Percentiles rank a stretch among this genome's conserved stretches.
Conservation (phyloP, 2,888 invertebrate genomes). For the Drosophila kanekoi region DNA sequence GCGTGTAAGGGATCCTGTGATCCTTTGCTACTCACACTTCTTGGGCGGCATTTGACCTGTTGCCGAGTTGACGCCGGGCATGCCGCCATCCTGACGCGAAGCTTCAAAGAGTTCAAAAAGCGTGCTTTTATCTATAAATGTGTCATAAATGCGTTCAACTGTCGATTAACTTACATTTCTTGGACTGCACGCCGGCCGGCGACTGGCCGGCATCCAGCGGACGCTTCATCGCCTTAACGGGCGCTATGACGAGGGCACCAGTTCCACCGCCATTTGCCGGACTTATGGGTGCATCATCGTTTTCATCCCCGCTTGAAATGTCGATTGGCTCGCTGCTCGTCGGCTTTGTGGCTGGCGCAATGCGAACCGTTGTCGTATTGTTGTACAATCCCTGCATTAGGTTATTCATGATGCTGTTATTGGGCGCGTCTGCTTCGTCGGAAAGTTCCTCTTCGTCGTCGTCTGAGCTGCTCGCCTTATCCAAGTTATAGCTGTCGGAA, state of each 20-base stretch:
- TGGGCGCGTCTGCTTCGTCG: conserved; percentile 43
- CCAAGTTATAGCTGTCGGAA: conserved; percentile 89
- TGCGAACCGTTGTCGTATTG: conserved; percentile 67
- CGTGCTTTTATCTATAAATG: conserved; percentile 31
- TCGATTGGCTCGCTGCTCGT: conserved; percentile 88
- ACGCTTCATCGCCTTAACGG: conserved; percentile 40
- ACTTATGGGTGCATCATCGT: conserved; percentile 85
- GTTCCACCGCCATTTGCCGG: conserved; percentile 49
- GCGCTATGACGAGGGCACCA: neutral
- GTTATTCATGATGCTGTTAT: conserved; percentile 81
- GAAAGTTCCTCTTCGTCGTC: conserved; percentile 85
- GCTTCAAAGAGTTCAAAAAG: conserved; percentile 19
- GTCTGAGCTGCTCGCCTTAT: conserved; percentile 78
- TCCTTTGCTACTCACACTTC: conserved; percentile 40
- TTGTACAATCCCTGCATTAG: conserved; percentile 86
- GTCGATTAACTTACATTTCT: conserved; percentile 54
- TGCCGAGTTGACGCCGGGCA: conserved; percentile 3
- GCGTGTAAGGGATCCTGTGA: no score
- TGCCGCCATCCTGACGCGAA: conserved; percentile 11
- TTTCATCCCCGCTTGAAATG: conserved; percentile 91
- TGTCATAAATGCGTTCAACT: neutral
- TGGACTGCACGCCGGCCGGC: conserved; percentile 2
- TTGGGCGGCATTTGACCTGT: conserved; percentile 16
- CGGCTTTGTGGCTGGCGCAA: conserved; percentile 42
- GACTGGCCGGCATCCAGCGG: conserved; percentile 11